These are phyloP conservation scores for Listronotus oregonensis DNA, from an alignment of 1,140 invertebrate species.

Conservation along the genomic window DNA sequence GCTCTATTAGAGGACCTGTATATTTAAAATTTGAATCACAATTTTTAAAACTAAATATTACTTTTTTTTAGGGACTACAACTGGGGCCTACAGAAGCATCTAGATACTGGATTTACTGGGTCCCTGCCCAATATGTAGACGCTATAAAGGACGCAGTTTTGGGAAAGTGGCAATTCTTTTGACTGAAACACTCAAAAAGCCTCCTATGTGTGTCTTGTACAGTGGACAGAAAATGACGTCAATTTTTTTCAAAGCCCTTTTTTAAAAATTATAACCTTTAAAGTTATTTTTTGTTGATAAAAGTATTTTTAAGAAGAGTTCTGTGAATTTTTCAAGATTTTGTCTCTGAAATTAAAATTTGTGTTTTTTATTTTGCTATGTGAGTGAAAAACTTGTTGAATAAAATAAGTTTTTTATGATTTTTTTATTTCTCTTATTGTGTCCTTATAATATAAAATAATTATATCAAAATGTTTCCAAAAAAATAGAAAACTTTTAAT, in stretches of 20 bases:
- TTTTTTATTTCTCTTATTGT: too few relatives aligned
- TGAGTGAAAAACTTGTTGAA: background rate
- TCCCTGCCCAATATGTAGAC: slow-evolving; percentile 89
- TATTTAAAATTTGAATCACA: too few relatives aligned
- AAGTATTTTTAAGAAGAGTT: too few relatives aligned
- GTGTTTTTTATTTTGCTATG: background rate
- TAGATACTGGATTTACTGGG: slow-evolving; percentile 94
- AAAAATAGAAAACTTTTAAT: too few relatives aligned
- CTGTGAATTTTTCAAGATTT: too few relatives aligned
- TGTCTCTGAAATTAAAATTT: background rate
- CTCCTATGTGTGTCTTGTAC: background rate
- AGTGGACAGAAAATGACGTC: slow-evolving; percentile 2
- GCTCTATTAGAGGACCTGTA: too few relatives aligned
- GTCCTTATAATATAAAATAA: too few relatives aligned
- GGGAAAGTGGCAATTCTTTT: slow-evolving; percentile 87
- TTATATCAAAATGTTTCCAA: too few relatives aligned
- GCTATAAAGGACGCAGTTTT: slow-evolving; percentile 91
- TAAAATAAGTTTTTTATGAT: background rate
- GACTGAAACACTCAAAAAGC: slow-evolving; percentile 41
- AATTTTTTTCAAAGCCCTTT: too few relatives aligned
- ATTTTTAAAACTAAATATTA: background rate
- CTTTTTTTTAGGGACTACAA: slow-evolving; percentile 71
- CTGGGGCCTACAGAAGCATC: slow-evolving; percentile 87
- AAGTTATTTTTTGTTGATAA: background rate
- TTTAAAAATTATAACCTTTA: too few relatives aligned